A percentile compares a stretch with the other conserved stretches of the same genome.
Evolutionary conservation across 2,113 vertebrate species (phyloP).

Genomic region (Corapipo altera): DNA sequence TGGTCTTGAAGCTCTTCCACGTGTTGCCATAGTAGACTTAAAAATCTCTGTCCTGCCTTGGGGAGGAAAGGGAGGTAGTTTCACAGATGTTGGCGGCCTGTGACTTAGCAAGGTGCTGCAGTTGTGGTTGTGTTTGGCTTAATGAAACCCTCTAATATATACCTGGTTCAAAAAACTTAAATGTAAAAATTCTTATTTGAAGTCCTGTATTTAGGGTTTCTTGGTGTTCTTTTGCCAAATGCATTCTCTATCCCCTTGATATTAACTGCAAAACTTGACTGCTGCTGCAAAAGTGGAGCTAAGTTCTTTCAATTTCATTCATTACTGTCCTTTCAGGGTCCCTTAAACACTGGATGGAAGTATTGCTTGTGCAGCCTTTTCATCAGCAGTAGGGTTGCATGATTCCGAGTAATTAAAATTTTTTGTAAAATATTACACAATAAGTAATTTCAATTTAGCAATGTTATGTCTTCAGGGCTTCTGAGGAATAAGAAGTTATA

Average conservation of each 20-base stretch:
- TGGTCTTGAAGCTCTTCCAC: neutral
- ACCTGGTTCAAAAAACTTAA: neutral
- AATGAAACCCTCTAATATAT: neutral
- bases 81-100: neutral
- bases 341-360: neutral
- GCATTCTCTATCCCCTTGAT: neutral
- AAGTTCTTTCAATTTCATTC: neutral
- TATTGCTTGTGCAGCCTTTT: neutral
- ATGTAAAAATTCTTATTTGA: neutral
- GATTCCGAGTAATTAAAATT: neutral
- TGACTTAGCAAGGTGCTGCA: neutral
- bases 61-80: neutral
- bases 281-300: neutral
- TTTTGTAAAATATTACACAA: neutral
- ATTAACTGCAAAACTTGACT: neutral
- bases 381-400: neutral
- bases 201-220: neutral
- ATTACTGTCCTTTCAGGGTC: neutral
- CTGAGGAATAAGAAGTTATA: neutral
- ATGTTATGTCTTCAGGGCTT: conserved; percentile 5
- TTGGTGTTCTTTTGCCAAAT: neutral
- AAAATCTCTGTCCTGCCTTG: neutral
- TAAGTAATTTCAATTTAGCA: conserved; percentile 9
- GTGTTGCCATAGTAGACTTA: neutral
- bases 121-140: fast-evolving